phyloP scores from a whole-genome alignment of 1,140 invertebrate genomes.

The Drosophila sulfurigaster region DNA sequence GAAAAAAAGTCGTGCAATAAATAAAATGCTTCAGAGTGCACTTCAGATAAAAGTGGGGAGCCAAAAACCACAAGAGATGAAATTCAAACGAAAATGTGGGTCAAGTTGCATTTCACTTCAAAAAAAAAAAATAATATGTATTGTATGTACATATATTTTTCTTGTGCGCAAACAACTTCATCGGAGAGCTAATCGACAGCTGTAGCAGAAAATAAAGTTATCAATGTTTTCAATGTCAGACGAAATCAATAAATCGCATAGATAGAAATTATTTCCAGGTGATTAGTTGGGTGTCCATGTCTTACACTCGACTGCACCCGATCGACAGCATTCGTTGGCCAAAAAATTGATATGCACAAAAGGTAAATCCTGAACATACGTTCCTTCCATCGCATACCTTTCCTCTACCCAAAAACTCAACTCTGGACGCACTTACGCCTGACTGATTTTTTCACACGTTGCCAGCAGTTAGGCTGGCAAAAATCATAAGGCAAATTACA shows the following conservation, averaged over 20 bases:
- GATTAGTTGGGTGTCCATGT: constrained; percentile 77
- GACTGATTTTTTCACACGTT: constrained; percentile 77
- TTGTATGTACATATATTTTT: too few species aligned
- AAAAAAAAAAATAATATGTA: too few species aligned
- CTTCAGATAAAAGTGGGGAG: constrained; percentile 66
- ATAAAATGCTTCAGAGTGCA: constrained; percentile 80
- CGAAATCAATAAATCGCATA: constrained; percentile 76
- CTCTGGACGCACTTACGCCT: constrained; percentile 74
- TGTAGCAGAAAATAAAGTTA: constrained; percentile 46
- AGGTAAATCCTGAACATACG: constrained; percentile 45
- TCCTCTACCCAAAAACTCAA: constrained; percentile 34
- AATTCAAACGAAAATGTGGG: constrained; percentile 66
- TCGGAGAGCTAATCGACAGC: too few species aligned
- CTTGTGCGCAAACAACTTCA: too few species aligned
- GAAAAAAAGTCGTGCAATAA: constrained; percentile 77
- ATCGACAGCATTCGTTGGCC: constrained; percentile 26
- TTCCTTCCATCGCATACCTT: constrained; percentile 7
- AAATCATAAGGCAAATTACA: constrained; percentile 77
- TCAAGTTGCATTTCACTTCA: constrained; percentile 40
- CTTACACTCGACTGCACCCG: constrained; percentile 68
- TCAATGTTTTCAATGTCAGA: constrained; percentile 77
- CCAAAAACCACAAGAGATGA: constrained; percentile 28
- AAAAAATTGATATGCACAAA: constrained; percentile 43
- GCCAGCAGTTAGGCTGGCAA: constrained; percentile 9
- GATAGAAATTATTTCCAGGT: constrained; percentile 78